Evolutionary conservation across 1,140 invertebrate genomes (phyloP).

Genomic region (Euborellia annulipes): DNA sequence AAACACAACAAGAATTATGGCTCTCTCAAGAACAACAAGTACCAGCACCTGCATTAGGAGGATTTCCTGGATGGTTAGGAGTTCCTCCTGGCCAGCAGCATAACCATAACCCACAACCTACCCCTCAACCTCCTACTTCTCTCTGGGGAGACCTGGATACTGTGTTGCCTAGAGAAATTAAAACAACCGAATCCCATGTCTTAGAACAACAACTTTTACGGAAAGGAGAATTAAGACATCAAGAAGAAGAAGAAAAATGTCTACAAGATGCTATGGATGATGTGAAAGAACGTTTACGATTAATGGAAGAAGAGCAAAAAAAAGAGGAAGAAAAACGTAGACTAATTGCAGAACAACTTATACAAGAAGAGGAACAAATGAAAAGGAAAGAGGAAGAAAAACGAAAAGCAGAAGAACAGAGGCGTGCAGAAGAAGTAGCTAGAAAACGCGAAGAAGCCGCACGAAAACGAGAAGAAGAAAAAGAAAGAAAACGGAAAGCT

Average conservation of each 20-base stretch:
- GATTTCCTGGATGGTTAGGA: too few species aligned
- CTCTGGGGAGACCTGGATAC: too few species aligned
- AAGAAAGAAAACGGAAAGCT: conserved; percentile 11
- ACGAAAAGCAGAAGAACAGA: conserved; percentile 25
- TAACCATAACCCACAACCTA: too few species aligned
- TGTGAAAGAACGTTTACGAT: too few species aligned
- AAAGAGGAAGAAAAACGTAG: conserved; percentile 11
- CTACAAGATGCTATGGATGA: conserved; percentile 11
- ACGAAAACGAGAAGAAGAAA: conserved; percentile 13
- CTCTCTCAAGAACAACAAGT: too few species aligned
- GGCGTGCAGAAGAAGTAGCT: conserved; percentile 21
- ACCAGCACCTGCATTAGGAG: too few species aligned
- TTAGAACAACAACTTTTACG: too few species aligned
- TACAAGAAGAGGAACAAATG: conserved; percentile 31
- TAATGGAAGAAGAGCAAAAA: conserved; percentile 10
- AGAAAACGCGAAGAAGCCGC: conserved; percentile 9
- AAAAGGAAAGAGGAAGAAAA: conserved; percentile 24
- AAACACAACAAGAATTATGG: too few species aligned
- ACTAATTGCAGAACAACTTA: conserved; percentile 17
- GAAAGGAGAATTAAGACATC: conserved; percentile 33
- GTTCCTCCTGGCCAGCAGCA: too few species aligned
- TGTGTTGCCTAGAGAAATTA: too few species aligned
- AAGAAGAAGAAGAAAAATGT: conserved; percentile 32
- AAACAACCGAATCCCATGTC: too few species aligned
- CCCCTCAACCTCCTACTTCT: too few species aligned